Conservation (phyloP, 2,888 invertebrate species). For the Dryobota labecula region DNA sequence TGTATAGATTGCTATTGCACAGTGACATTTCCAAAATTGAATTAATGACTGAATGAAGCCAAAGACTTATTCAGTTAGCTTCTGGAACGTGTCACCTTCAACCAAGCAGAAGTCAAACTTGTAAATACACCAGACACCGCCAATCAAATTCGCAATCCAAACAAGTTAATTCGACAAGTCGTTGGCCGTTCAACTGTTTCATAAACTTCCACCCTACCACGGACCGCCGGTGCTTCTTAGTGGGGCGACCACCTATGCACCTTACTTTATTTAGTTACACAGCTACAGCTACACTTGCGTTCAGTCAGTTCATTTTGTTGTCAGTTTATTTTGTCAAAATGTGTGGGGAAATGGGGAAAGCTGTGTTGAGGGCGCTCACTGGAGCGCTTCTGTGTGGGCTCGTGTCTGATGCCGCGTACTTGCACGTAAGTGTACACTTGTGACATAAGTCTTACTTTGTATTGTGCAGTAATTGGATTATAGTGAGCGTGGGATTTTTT, state of each 20-base stretch:
- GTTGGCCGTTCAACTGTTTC: conserved; percentile 53
- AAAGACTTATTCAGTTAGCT: no score
- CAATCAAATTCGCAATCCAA: conserved; percentile 30
- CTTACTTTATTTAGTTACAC: conserved; percentile 57
- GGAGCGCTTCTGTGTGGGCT: conserved; percentile 86
- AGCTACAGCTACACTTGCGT: conserved; percentile 56
- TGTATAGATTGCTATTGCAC: not conserved
- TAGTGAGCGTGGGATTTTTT: conserved; percentile 24
- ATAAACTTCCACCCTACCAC: conserved; percentile 65
- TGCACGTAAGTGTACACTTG: conserved; percentile 77
- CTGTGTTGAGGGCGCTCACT: conserved; percentile 85
- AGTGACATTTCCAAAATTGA: not conserved
- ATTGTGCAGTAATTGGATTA: conserved; percentile 40
- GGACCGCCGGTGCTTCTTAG: conserved; percentile 44
- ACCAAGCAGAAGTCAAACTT: not conserved
- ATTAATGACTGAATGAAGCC: no score
- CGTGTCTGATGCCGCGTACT: conserved; percentile 87
- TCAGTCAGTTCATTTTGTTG: conserved; percentile 50
- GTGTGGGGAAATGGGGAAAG: conserved; percentile 89
- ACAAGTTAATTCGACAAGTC: conserved; percentile 49
- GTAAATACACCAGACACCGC: not conserved
- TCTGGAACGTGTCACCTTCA: conserved; percentile 9
- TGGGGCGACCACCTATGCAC: conserved; percentile 65
- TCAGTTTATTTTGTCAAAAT: conserved; percentile 70
- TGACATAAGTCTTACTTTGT: conserved; percentile 16